phyloP scores from a whole-genome alignment of 2,888 invertebrate genomes.

The Lasioglossum lativentre region DNA sequence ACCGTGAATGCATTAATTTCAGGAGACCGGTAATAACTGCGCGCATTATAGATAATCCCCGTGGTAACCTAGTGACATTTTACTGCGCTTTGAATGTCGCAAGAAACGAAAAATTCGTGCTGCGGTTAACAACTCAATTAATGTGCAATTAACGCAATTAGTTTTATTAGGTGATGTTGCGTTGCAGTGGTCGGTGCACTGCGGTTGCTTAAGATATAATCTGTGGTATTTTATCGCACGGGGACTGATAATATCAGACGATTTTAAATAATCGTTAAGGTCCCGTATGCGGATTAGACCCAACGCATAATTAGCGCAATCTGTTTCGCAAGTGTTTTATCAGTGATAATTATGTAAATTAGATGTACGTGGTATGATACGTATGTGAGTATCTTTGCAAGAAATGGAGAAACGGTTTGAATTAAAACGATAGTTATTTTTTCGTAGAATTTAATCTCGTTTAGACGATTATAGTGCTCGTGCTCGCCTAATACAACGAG shows the following conservation, averaged over 20 bases:
- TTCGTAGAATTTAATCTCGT: neutral
- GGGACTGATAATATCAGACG: neutral
- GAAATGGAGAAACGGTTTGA: too few relatives aligned
- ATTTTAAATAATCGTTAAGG: neutral
- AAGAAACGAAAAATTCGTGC: neutral
- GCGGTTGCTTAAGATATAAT: neutral
- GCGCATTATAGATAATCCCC: neutral
- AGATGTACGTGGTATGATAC: neutral
- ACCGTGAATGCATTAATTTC: neutral
- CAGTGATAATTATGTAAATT: neutral
- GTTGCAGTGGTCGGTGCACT: neutral
- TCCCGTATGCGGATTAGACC: neutral
- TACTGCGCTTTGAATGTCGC: neutral
- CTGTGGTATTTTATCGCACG: conserved; percentile 5
- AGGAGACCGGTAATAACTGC: neutral
- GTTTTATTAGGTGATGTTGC: conserved; percentile 11
- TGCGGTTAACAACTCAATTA: neutral
- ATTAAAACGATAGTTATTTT: too few relatives aligned
- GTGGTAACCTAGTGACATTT: neutral
- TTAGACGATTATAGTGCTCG: neutral
- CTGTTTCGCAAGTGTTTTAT: neutral
- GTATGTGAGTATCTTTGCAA: neutral
- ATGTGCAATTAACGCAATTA: neutral
- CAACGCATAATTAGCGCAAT: neutral
- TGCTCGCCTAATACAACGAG: neutral